phyloP scores from a whole-genome alignment of 2,113 vertebrate species.

The Mellivora capensis region DNA sequence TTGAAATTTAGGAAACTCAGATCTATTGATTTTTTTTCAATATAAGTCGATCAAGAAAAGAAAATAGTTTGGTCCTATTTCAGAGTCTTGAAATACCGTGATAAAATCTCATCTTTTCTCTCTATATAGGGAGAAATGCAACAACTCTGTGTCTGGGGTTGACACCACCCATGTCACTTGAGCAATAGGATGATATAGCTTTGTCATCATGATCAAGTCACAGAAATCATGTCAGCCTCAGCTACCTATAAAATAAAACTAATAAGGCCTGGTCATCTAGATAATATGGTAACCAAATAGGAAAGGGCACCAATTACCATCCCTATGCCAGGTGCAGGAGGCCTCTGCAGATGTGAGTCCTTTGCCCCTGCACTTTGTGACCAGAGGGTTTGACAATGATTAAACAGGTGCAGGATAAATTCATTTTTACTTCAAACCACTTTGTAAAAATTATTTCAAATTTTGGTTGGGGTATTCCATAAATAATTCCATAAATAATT shows the following conservation, averaged over 20 bases:
- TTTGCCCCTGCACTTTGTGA: neutral
- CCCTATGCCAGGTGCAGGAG: neutral
- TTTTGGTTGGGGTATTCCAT: neutral
- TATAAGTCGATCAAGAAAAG: neutral
- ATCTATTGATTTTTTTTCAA: neutral
- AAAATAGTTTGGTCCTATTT: neutral
- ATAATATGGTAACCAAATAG: neutral
- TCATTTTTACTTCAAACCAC: neutral
- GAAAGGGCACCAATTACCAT: neutral
- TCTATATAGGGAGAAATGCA: neutral
- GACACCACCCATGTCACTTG: neutral
- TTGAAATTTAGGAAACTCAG: neutral
- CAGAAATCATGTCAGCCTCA: neutral
- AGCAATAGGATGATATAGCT: neutral
- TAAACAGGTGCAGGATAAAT: neutral
- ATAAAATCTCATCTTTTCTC: neutral
- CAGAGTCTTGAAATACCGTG: neutral
- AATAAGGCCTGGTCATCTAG: neutral
- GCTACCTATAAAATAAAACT: neutral
- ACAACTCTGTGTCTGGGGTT: neutral
- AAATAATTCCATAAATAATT: neutral
- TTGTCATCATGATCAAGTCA: neutral
- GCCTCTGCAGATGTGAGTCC: neutral
- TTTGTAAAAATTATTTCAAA: slow-evolving; percentile 18
- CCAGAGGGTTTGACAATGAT: neutral